These are phyloP conservation scores for Leptarthrus brevirostris DNA, from an alignment of 2,888 invertebrate species.

Conservation along the genomic window DNA sequence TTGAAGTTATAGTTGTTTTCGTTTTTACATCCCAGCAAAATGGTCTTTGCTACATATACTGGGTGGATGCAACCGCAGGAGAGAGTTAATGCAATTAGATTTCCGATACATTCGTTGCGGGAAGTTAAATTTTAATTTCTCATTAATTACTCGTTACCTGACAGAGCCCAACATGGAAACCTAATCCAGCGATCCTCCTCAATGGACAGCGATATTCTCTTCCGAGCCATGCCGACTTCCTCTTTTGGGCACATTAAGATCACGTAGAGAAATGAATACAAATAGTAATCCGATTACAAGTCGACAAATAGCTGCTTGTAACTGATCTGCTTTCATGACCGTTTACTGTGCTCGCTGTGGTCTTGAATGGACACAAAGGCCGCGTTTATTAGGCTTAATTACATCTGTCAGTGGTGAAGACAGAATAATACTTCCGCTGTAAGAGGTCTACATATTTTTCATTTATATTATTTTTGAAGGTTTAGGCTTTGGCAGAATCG, in stretches of 20 bases:
- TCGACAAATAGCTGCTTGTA: conserved; percentile 43
- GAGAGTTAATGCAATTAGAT: conserved; percentile 35
- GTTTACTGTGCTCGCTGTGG: neutral
- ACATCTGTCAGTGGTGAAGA: conserved; percentile 39
- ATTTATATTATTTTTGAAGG: too few relatives aligned
- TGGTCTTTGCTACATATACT: neutral
- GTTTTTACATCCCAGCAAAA: too few relatives aligned
- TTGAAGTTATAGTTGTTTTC: neutral
- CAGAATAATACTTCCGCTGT: conserved; percentile 26
- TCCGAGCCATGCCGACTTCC: conserved; percentile 11
- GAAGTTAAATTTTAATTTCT: conserved; percentile 42
- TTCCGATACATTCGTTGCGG: conserved; percentile 28
- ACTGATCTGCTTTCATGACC: conserved; percentile 28
- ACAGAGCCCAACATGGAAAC: conserved; percentile 38
- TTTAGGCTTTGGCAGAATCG: too few relatives aligned
- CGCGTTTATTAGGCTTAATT: conserved; percentile 41
- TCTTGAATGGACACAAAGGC: conserved; percentile 11
- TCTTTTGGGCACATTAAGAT: conserved; percentile 37
- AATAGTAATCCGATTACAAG: conserved; percentile 46
- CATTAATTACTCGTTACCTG: conserved; percentile 34
- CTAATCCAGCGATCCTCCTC: conserved; percentile 24
- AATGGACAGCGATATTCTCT: conserved; percentile 1
- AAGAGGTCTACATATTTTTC: too few relatives aligned
- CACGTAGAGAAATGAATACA: conserved; percentile 41
- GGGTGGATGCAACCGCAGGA: neutral